These are phyloP conservation scores for Brachionus sp. DNA, from an alignment of 1,140 invertebrate species.

Conservation along the genomic window DNA sequence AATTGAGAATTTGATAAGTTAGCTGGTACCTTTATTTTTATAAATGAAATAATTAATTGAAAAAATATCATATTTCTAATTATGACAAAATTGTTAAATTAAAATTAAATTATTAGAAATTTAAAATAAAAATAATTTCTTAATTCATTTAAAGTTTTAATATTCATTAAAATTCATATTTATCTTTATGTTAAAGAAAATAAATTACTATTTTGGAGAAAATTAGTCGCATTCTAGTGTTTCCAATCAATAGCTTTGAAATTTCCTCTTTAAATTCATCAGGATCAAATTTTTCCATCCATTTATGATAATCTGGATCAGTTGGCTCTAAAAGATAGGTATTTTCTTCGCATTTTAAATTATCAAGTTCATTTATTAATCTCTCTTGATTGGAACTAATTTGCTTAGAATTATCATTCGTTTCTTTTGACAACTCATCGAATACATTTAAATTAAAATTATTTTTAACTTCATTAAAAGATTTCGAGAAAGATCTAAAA, in stretches of 20 bases:
- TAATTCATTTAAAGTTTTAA: no score
- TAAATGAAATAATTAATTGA: no score
- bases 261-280: not conserved
- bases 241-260: slow-evolving; percentile 16
- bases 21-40: not conserved
- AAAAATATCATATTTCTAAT: no score
- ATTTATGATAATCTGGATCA: not conserved
- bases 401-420: not conserved
- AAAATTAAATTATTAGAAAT: no score
- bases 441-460: not conserved
- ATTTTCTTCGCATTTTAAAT: not conserved
- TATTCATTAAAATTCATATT: no score
- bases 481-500: not conserved
- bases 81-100: not conserved
- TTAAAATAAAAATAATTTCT: no score
- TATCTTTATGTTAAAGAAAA: not conserved
- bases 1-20: slow-evolving; percentile 4
- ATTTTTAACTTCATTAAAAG: not conserved
- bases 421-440: not conserved
- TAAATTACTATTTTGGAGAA: slow-evolving; percentile 14
- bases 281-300: not conserved
- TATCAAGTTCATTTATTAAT: not conserved
- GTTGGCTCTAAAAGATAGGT: not conserved
- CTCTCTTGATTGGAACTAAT: not conserved
- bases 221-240: not conserved